Evolutionary conservation across 2,113 vertebrate species (phyloP).

Genomic region (Australoheros scitulus): DNA sequence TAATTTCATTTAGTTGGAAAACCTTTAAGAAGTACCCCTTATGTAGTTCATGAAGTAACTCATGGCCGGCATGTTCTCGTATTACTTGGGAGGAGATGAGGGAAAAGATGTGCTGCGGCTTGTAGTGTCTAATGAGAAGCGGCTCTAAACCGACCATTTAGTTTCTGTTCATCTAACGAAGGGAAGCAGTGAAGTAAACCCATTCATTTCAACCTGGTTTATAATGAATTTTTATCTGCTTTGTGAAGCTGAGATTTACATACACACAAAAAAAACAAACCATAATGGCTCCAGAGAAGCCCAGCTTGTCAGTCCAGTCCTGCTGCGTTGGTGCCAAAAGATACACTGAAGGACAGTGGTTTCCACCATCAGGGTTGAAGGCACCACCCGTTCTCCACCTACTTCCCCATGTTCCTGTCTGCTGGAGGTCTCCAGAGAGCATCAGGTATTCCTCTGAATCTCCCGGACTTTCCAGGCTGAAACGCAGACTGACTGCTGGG

Average conservation of each 20-base stretch:
- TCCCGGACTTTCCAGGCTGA: conserved; percentile 80
- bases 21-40: background rate
- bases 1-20: background rate
- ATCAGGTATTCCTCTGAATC: conserved; percentile 59
- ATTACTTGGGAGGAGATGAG: background rate
- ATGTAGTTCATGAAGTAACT: background rate
- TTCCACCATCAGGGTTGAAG: background rate
- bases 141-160: background rate
- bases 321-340: no score
- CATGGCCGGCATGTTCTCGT: background rate
- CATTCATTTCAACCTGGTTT: background rate
- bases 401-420: background rate
- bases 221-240: background rate
- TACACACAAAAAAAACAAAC: background rate
- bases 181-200: background rate
- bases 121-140: background rate
- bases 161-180: conserved; percentile 10
- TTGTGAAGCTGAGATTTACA: background rate
- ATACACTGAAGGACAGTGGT: background rate
- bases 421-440: conserved; percentile 46
- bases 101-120: background rate
- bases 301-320: background rate
- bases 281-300: background rate
- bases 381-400: background rate
- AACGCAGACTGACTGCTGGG: conserved; percentile 10